Evolutionary conservation across 2,888 invertebrate genomes (phyloP).

Genomic region (Eumacrocentrus americanus): DNA sequence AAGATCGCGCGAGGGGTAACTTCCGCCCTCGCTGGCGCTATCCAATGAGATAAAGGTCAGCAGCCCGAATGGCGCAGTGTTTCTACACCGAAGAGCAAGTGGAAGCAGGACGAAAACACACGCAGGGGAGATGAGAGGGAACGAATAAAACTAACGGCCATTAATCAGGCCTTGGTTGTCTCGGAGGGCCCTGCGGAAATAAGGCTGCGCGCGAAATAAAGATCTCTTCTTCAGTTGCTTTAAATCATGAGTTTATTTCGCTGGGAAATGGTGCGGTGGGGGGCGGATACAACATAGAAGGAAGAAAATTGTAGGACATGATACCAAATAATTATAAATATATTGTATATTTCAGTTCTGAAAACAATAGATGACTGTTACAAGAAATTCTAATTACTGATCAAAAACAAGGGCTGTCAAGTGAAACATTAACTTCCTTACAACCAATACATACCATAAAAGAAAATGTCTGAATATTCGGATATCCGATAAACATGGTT

Average conservation of each 20-base stretch:
- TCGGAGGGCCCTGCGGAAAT: slow-evolving; percentile 42
- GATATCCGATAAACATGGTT: no score
- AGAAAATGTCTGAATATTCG: no score
- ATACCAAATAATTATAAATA: not conserved
- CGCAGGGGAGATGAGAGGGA: slow-evolving; percentile 32
- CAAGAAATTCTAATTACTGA: no score
- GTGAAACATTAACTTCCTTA: no score
- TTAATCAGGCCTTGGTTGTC: slow-evolving; percentile 56
- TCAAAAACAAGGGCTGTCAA: no score
- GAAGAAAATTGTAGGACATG: slow-evolving; percentile 21
- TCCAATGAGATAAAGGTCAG: slow-evolving; percentile 51
- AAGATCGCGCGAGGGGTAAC: slow-evolving; percentile 35
- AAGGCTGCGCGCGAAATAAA: slow-evolving; percentile 50
- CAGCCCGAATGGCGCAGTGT: slow-evolving; percentile 37
- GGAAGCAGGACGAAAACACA: slow-evolving; percentile 21
- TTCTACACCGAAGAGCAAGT: slow-evolving; percentile 8
- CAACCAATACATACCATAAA: no score
- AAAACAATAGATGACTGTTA: no score
- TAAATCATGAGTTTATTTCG: slow-evolving; percentile 58
- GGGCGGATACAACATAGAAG: slow-evolving; percentile 12
- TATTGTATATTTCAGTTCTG: not conserved
- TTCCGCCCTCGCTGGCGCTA: slow-evolving; percentile 31
- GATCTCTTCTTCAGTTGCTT: slow-evolving; percentile 50
- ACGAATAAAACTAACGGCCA: slow-evolving; percentile 56
- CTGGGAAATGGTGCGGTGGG: slow-evolving; percentile 32